A percentile compares a stretch with the other conserved stretches of the same genome.
Evolutionary conservation across 1,140 invertebrate genomes (phyloP).

Genomic region (Phymastichus coffea): DNA sequence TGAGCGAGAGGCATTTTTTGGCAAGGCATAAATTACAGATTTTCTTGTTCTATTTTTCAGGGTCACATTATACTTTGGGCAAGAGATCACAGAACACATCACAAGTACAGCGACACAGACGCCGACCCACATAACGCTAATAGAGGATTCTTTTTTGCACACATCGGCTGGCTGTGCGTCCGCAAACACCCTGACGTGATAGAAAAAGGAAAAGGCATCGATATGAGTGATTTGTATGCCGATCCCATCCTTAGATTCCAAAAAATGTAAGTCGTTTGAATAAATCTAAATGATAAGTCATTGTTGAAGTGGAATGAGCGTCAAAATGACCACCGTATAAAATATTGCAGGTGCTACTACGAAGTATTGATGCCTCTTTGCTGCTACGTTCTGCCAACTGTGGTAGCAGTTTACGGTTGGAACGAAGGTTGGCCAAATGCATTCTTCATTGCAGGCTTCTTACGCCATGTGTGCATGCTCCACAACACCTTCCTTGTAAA

Average conservation of each 20-base stretch:
- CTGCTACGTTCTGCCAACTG: slow-evolving; percentile 69
- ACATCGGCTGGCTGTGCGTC: slow-evolving; percentile 77
- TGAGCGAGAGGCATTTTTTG: background rate
- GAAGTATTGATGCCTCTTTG: slow-evolving; percentile 66
- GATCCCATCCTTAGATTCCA: slow-evolving; percentile 79
- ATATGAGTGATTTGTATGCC: slow-evolving; percentile 79
- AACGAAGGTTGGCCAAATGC: slow-evolving; percentile 75
- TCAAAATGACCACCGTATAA: no score
- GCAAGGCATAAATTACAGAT: background rate
- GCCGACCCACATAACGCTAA: slow-evolving; percentile 81
- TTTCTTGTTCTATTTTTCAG: background rate
- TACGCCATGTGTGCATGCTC: slow-evolving; percentile 80
- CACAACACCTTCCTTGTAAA: slow-evolving; percentile 94
- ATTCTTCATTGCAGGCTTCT: slow-evolving; percentile 83
- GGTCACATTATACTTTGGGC: slow-evolving; percentile 41
- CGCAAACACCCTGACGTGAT: slow-evolving; percentile 78
- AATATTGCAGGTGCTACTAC: slow-evolving; percentile 66
- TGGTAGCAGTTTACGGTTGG: slow-evolving; percentile 81
- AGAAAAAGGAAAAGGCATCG: slow-evolving; percentile 72
- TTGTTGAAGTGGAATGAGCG: no score
- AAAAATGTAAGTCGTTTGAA: no score
- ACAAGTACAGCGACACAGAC: slow-evolving; percentile 80
- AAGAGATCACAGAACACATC: slow-evolving; percentile 76
- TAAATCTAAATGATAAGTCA: no score
- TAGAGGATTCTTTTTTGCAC: slow-evolving; percentile 78